Evolutionary conservation across 2,797 vertebrate species (phyloP).

Genomic region (Hapalemur alaotrensis): DNA sequence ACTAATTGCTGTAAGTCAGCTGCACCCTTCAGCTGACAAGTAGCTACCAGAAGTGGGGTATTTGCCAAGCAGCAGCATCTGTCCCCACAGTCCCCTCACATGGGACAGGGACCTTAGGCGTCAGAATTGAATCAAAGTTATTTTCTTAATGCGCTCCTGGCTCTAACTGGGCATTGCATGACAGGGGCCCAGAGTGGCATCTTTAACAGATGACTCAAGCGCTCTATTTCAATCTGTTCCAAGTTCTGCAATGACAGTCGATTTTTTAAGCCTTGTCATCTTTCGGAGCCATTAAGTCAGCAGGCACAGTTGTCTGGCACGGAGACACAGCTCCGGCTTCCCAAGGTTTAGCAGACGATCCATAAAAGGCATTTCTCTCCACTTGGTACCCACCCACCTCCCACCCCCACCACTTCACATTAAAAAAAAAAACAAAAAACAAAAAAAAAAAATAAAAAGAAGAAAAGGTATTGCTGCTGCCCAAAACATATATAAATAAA

Average conservation of each 20-base stretch:
- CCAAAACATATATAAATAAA: conserved; percentile 36
- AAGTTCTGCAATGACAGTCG: conserved; percentile 80
- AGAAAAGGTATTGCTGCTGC: background rate
- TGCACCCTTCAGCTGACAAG: background rate
- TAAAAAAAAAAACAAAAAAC: background rate
- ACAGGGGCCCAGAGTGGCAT: conserved; percentile 60
- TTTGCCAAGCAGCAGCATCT: background rate
- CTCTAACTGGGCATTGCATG: conserved; percentile 48
- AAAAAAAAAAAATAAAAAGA: background rate
- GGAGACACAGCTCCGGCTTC: conserved; percentile 79
- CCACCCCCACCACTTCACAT: conserved; percentile 19
- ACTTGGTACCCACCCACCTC: conserved; percentile 24
- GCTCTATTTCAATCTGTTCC: conserved; percentile 82
- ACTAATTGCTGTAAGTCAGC: background rate
- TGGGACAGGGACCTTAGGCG: background rate
- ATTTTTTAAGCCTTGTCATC: conserved; percentile 84
- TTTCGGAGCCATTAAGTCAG: conserved; percentile 86
- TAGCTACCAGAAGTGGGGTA: background rate
- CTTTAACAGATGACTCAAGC: conserved; percentile 81
- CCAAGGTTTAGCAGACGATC: conserved; percentile 83
- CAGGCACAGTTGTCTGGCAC: conserved; percentile 84
- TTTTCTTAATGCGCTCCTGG: background rate
- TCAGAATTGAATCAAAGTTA: background rate
- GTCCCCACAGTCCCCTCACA: background rate
- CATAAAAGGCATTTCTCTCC: conserved; percentile 80